A percentile compares a stretch with the other conserved stretches of the same genome.
Conservation (phyloP, 2,113 vertebrate genomes). For the Lophius piscatorius region DNA sequence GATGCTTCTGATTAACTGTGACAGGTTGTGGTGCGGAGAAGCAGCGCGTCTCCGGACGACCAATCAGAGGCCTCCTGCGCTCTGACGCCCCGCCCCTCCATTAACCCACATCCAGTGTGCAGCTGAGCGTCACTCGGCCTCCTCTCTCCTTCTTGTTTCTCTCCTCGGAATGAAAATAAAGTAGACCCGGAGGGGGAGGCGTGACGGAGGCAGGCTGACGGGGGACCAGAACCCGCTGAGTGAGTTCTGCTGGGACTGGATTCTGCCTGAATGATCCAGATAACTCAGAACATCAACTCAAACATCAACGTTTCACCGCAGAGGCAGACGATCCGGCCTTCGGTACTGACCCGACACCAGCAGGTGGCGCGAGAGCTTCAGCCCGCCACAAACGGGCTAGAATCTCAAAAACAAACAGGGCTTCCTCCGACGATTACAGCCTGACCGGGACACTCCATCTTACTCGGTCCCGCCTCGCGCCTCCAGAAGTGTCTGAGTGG, state of each 20-base stretch:
- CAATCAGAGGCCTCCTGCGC: constrained; percentile 76
- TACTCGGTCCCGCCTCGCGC: constrained; percentile 37
- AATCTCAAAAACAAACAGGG: constrained; percentile 47
- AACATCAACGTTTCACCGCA: too few species aligned
- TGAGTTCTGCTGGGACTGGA: too few species aligned
- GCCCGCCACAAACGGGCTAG: constrained; percentile 10
- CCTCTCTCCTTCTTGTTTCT: constrained; percentile 83
- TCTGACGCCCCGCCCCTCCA: constrained; percentile 77
- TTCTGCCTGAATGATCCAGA: too few species aligned
- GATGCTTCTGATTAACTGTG: constrained; percentile 92
- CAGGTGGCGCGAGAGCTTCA: constrained; percentile 56
- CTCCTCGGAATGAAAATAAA: constrained; percentile 67
- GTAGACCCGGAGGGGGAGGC: constrained; percentile 6
- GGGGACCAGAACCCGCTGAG: not conserved
- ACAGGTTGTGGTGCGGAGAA: constrained; percentile 87
- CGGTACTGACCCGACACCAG: constrained; percentile 26
- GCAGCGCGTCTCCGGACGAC: constrained; percentile 74
- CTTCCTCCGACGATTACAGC: constrained; percentile 31
- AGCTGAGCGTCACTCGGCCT: constrained; percentile 83
- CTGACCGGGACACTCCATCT: constrained; percentile 42
- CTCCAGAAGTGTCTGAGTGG: constrained; percentile 54
- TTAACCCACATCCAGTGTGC: constrained; percentile 85
- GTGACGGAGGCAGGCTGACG: not conserved
- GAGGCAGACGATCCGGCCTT: too few species aligned
- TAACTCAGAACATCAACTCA: too few species aligned